Base-by-base conservation (phyloP, 2,113 vertebrate species). In the Cephalopholis sonnerati region DNA sequence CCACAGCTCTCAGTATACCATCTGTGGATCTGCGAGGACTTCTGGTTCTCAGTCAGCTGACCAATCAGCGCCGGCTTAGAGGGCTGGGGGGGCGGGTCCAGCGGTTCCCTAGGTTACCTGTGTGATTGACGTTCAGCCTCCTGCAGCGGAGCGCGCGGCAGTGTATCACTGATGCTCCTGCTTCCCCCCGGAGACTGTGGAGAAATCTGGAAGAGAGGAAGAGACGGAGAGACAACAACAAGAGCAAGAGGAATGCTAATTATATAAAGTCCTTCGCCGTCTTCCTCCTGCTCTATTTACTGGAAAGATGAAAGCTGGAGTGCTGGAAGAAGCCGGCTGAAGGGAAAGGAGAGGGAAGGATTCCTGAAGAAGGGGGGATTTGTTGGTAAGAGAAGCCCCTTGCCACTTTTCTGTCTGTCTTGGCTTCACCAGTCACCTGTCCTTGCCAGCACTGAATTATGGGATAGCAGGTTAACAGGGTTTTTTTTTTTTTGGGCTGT, bases 61-160 rank as follows among this genome's bases (percentile, higher is more conserved):
- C 92, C 93, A 94, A 94, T 94, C 89, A 55, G 71, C 25, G 7
- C 15, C 2, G 70, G 77, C 62, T 24, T 12, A 12, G 41, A 9
- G 32, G 39, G 87, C 82, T 32, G n/a, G 66, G 77, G 67, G 65
- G 88, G 85, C 66, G 83, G 90, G 85, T 84, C 72, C 68, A 75
- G 62, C 32, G 48, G 88, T 91, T 91, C 62, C 91, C 87, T 84
- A 69, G 87, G 85, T 91, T 93, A 91, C 92, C 88, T 82, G 83
- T 64, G 81, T 95, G 94, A 95, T 93, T 94, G 93, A 94, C 94
- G 81, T 91, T 62, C 88, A 91, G 92, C 89, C 88, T 94, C 93
- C 93, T 91, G 93, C 92, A 93, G 91, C 85, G 87, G 87, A 91
- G 86, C 89, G 80, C 88, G 53, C 89, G 87, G 90, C 80, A 68